Base-by-base conservation (phyloP, 2,113 vertebrate species). In the Solenodon paradoxus region DNA sequence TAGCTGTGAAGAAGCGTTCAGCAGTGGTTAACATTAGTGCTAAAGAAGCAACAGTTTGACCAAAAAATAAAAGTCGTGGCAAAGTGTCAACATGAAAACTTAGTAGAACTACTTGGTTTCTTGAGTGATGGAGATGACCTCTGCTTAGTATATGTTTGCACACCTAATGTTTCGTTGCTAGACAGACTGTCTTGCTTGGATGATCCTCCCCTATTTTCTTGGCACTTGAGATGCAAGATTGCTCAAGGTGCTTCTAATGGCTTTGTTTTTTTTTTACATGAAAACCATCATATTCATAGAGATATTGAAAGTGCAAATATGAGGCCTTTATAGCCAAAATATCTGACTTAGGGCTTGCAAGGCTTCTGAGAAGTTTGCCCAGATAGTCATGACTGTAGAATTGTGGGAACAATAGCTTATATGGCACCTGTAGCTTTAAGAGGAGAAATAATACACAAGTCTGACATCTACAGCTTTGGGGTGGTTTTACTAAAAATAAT, bases 271-370 rank as follows among this genome's bases (percentile, higher is more conserved):
- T n/a, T 99, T 96, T 98, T 99, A 95, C 99, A 99, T 98, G 98
- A 97, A 95, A 99, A 99, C 96, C 98, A 99, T 97, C 99, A 99
- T 59, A 98, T 99, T 96, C 99, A 99, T 97, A 99, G 99, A 98
- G 99, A 99, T 97, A 98, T 99, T 96, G 99, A 99, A 98, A 99
- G 99, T 98, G 99, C 99, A 93, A 99, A 99, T 97, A 99, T 93
- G 98, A 99, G 92, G 96, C 71, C 0, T 98, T 99, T 10, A 96
- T 98, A 75, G 98, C 99, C 4, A 99, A 99, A 98, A 99, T 99
- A 97, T 99, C 99, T 1, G 99, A 99, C 98, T 99, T 99, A 84
- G 99, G 99, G 68, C 98, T 99, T 97, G 99, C 99, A 32, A 99
- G 99, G 99, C 99, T 17, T 99, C 99, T 9, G 98, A 98, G 85